These are phyloP conservation scores for Chloroceryle aenea DNA, from an alignment of 2,113 vertebrate genomes.

Conservation along the genomic window DNA sequence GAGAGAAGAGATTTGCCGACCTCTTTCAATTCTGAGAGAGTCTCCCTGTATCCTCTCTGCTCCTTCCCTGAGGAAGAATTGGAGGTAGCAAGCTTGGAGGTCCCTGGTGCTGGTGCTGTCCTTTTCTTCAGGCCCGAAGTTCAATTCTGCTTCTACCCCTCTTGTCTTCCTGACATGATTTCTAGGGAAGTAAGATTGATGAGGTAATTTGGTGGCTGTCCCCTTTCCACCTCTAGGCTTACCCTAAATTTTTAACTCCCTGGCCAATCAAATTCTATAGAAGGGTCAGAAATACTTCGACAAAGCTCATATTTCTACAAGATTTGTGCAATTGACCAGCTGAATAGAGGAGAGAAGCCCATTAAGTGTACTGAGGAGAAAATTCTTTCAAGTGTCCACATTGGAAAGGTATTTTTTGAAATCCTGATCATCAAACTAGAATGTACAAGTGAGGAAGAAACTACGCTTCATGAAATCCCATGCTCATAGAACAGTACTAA, in stretches of 20 bases:
- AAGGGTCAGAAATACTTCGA: not conserved
- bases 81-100: not conserved
- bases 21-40: not conserved
- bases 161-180: not conserved
- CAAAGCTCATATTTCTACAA: not conserved
- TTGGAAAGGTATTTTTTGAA: not conserved
- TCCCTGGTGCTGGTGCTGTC: not conserved
- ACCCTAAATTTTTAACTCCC: not conserved
- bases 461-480: not conserved
- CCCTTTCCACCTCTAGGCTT: not conserved
- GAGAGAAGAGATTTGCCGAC: not conserved
- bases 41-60: not conserved
- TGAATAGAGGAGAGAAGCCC: not conserved
- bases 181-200: not conserved
- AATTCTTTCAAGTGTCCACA: not conserved
- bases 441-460: not conserved
- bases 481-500: not conserved
- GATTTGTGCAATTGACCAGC: not conserved
- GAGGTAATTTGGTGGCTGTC: not conserved
- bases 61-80: not conserved
- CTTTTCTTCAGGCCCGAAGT: not conserved
- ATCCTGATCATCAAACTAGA: not conserved
- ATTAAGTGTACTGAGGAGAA: not conserved
- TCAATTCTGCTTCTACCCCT: not conserved
- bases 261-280: not conserved